phyloP scores from a whole-genome alignment of 2,888 invertebrate species.

The Salpingus planirostris region DNA sequence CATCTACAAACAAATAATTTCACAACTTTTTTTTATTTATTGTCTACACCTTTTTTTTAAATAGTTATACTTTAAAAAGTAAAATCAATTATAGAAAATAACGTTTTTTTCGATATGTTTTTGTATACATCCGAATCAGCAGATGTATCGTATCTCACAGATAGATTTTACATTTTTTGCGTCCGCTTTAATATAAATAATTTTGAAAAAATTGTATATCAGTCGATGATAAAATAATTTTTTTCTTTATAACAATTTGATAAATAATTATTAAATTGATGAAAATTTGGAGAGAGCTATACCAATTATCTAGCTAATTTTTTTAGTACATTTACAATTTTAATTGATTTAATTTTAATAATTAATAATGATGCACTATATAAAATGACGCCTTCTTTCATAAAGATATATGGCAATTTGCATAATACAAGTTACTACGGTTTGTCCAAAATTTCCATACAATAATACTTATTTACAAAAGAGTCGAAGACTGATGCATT shows the following conservation, averaged over 20 bases:
- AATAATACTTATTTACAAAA: slow-evolving; percentile 11
- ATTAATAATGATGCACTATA: no score
- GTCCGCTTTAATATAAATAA: no score
- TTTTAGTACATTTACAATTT: no score
- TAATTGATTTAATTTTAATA: no score
- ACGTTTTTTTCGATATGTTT: slow-evolving; percentile 32
- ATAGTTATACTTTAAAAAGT: slow-evolving; percentile 29
- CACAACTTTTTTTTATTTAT: slow-evolving; percentile 32
- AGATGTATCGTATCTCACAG: slow-evolving; percentile 23
- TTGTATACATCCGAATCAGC: slow-evolving; percentile 25
- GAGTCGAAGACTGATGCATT: slow-evolving; percentile 14
- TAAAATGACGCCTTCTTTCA: no score
- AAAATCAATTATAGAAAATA: slow-evolving; percentile 22
- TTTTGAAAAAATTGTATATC: no score
- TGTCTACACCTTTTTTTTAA: slow-evolving; percentile 40
- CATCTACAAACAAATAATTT: slow-evolving; percentile 30
- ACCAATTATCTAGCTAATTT: not conserved
- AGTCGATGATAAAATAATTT: no score
- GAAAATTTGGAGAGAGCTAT: slow-evolving; percentile 19
- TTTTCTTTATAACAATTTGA: slow-evolving; percentile 13
- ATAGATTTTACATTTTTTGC: slow-evolving; percentile 11
- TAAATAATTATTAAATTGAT: no score
- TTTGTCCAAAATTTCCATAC: not conserved
- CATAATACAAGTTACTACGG: no score
- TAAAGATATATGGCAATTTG: no score